These are phyloP conservation scores for Helobdella robusta DNA, from an alignment of 2,888 invertebrate species.

Conservation along the genomic window DNA sequence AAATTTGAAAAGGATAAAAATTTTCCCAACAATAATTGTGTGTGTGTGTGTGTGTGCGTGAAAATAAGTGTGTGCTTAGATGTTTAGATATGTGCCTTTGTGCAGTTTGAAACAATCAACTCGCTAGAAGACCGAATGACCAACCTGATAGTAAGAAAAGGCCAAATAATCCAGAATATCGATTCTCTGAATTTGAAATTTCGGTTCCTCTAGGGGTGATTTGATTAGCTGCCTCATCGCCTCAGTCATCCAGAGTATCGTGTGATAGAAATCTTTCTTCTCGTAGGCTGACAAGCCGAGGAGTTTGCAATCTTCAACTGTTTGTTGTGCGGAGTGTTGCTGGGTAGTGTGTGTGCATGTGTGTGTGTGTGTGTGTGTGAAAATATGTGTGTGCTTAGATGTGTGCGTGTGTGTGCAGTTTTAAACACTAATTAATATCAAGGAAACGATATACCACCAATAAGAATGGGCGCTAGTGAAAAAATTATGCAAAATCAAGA, in stretches of 20 bases:
- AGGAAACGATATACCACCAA: background rate
- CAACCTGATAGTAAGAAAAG: constrained; percentile 31
- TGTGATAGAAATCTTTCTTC: constrained; percentile 81
- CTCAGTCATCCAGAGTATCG: constrained; percentile 88
- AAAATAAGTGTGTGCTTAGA: no score
- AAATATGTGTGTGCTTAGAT: background rate
- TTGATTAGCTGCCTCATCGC: constrained; percentile 51
- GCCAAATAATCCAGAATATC: constrained; percentile 31
- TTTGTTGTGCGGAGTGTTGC: background rate
- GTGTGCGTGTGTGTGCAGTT: no score
- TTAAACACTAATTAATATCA: background rate
- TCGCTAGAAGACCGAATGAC: background rate
- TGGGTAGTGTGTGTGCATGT: background rate
- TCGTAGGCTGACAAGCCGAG: constrained; percentile 85
- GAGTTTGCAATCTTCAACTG: constrained; percentile 88
- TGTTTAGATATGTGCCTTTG: no score
- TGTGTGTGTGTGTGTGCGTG: no score
- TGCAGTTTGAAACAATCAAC: no score
- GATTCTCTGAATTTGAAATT: background rate
- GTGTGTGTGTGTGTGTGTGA: background rate
- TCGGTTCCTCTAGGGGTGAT: background rate
- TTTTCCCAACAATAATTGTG: no score
- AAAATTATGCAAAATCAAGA: background rate
- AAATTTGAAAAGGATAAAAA: no score
- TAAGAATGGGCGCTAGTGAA: background rate